A percentile compares a stretch with the other conserved stretches of the same genome.
Evolutionary conservation across 2,888 invertebrate species (phyloP).

Genomic region (Thecophora atra): DNA sequence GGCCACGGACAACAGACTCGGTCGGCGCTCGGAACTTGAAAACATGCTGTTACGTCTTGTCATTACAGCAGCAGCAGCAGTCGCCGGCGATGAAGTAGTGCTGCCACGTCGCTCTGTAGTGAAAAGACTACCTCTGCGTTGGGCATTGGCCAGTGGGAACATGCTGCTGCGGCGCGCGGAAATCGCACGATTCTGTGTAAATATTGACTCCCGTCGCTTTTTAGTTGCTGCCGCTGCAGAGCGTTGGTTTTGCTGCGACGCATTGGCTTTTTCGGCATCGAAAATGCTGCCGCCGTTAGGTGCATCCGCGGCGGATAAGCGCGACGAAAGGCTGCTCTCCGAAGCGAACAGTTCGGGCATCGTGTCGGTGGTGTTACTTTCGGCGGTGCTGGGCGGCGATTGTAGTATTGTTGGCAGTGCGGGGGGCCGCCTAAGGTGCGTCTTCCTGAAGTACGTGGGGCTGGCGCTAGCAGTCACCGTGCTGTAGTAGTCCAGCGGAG

Average conservation of each 20-base stretch:
- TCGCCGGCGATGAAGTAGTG: conserved; percentile 47
- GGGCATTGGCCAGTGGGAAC: conserved; percentile 51
- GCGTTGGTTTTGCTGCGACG: conserved; percentile 53
- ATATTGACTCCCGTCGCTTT: conserved; percentile 59
- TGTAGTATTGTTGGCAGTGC: conserved; percentile 31
- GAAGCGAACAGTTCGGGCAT: conserved; percentile 43
- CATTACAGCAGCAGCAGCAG: conserved; percentile 46
- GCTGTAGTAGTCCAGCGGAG: conserved; percentile 55
- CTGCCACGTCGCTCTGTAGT: conserved; percentile 44
- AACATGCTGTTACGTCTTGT: conserved; percentile 60
- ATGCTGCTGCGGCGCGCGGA: conserved; percentile 58
- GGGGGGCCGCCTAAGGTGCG: conserved; percentile 38
- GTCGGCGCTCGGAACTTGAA: conserved; percentile 54
- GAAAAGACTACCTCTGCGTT: conserved; percentile 58
- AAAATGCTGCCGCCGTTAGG: conserved; percentile 43
- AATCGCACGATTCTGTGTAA: conserved; percentile 59
- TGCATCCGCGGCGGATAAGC: conserved; percentile 26
- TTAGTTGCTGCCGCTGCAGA: conserved; percentile 41
- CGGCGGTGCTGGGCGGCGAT: conserved; percentile 10
- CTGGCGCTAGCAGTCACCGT: conserved; percentile 56
- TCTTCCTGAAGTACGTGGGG: conserved; percentile 52
- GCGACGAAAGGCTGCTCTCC: conserved; percentile 44
- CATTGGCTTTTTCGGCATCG: conserved; percentile 45
- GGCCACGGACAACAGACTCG: conserved; percentile 61
- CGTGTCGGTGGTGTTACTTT: not conserved